phyloP scores from a whole-genome alignment of 2,888 invertebrate species.

The Augochlorella aurata region DNA sequence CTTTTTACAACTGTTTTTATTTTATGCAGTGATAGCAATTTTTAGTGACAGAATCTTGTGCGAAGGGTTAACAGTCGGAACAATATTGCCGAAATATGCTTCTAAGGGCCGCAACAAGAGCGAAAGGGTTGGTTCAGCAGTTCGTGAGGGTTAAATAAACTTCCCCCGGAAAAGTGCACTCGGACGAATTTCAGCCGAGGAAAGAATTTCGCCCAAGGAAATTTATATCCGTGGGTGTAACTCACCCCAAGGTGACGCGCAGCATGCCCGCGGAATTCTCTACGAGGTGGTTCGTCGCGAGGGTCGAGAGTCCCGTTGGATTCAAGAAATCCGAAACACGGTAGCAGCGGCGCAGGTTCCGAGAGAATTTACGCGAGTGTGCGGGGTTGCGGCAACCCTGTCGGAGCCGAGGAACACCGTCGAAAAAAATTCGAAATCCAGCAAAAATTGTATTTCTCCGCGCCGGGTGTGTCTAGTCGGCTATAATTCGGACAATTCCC shows the following conservation, averaged over 20 bases:
- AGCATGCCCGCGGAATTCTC: background rate
- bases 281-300: background rate
- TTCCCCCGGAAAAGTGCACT: background rate
- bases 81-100: too few relatives aligned
- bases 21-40: too few relatives aligned
- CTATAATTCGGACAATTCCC: conserved; percentile 43
- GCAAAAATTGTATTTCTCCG: background rate
- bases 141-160: background rate
- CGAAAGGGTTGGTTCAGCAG: background rate
- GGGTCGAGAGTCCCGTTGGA: background rate
- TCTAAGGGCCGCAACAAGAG: too few relatives aligned
- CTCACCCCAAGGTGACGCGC: background rate
- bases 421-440: conserved; percentile 6
- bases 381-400: background rate
- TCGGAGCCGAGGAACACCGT: background rate
- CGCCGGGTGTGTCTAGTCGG: conserved; percentile 11
- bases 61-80: too few relatives aligned
- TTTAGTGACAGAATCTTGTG: too few relatives aligned
- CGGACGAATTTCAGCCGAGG: background rate
- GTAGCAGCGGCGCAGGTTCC: background rate
- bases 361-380: background rate
- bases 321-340: conserved; percentile 1
- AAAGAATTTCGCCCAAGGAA: conserved; percentile 1
- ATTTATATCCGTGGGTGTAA: background rate
- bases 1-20: too few relatives aligned